These are phyloP conservation scores for Spheniscus mendiculus DNA, from an alignment of 2,113 vertebrate genomes.

Conservation along the genomic window DNA sequence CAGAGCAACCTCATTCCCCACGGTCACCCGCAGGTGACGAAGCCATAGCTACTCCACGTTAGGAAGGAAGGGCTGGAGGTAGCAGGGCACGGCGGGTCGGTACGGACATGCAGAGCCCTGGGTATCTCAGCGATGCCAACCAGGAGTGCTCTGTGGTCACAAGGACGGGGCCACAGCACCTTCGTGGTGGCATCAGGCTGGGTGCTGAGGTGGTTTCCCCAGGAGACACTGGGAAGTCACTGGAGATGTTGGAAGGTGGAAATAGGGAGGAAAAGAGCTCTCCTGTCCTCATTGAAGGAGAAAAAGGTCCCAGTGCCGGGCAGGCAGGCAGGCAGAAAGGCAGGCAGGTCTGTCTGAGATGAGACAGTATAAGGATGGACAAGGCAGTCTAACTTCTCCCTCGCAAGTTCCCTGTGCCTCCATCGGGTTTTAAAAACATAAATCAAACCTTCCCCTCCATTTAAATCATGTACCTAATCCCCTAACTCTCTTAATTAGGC, in stretches of 20 bases:
- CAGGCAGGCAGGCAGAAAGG: not conserved
- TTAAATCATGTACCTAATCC: conserved; percentile 69
- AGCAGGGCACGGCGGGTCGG: rapidly evolving
- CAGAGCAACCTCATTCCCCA: not conserved
- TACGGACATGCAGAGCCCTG: rapidly evolving
- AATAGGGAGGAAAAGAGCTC: not conserved
- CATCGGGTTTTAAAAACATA: conserved; percentile 38
- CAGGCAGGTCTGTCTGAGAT: not conserved
- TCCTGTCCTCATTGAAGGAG: rapidly evolving
- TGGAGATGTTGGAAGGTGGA: not conserved
- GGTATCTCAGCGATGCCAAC: not conserved
- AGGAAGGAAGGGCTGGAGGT: not conserved
- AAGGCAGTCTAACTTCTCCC: not conserved
- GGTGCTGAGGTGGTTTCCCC: not conserved
- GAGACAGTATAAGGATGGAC: not conserved
- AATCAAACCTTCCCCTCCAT: conserved; percentile 36
- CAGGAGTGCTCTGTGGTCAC: not conserved
- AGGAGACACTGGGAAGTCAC: not conserved
- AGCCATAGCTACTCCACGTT: rapidly evolving
- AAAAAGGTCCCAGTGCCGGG: not conserved
- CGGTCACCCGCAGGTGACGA: rapidly evolving
- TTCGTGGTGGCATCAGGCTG: not conserved
- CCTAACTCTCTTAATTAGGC: conserved; percentile 74
- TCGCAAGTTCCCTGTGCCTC: not conserved
- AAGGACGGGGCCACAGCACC: not conserved